phyloP scores from a whole-genome alignment of 2,797 vertebrate genomes.

The Crenichthys baileyi region DNA sequence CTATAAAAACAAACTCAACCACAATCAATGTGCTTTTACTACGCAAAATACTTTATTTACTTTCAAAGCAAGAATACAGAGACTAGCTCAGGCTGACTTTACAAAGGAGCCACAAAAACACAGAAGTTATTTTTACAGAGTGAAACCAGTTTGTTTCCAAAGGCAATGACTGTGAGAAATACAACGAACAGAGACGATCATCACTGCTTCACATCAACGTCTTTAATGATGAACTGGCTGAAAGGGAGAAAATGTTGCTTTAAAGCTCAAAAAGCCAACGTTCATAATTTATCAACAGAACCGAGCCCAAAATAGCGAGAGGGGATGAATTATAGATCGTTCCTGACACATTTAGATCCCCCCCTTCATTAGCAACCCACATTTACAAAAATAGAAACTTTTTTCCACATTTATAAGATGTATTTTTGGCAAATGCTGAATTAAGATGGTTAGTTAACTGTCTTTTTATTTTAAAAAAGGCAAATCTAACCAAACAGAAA shows the following conservation, averaged over 20 bases:
- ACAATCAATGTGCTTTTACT: constrained; percentile 73
- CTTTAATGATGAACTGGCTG: constrained; percentile 10
- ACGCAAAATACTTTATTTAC: constrained; percentile 84
- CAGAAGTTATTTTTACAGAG: constrained; percentile 3
- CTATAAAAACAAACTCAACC: background rate
- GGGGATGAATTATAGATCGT: constrained; percentile 31
- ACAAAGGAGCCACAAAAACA: constrained; percentile 37
- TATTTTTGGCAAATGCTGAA: constrained; percentile 64
- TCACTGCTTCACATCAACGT: constrained; percentile 8
- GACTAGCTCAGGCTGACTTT: constrained; percentile 40
- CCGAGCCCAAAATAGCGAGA: constrained; percentile 24
- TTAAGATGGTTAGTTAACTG: background rate
- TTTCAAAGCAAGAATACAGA: constrained; percentile 62
- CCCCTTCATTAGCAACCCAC: constrained; percentile 58
- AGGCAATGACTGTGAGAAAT: constrained; percentile 17
- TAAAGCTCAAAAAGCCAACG: background rate
- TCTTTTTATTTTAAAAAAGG: background rate
- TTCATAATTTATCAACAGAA: constrained; percentile 46
- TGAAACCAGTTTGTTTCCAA: background rate
- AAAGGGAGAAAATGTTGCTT: constrained; percentile 12
- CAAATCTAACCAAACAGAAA: constrained; percentile 4
- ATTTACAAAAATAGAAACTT: constrained; percentile 76
- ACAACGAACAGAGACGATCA: background rate
- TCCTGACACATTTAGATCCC: constrained; percentile 39
- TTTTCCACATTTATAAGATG: constrained; percentile 32